phyloP scores from a whole-genome alignment of 2,113 vertebrate species.

The Pavo muticus region DNA sequence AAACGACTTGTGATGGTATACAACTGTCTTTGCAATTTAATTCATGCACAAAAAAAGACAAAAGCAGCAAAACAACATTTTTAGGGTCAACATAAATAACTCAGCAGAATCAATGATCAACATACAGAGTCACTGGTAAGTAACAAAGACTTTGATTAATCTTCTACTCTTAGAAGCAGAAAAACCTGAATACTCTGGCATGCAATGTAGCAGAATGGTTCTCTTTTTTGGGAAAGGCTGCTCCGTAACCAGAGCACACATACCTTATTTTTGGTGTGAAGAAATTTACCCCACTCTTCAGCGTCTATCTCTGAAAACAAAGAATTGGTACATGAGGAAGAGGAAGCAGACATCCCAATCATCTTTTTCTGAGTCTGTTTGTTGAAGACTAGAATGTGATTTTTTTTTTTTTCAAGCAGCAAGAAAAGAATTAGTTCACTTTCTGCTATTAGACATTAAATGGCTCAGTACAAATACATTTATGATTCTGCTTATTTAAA shows the following conservation, averaged over 20 bases:
- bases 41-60: background rate
- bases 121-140: background rate
- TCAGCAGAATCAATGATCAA: background rate
- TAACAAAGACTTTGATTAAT: background rate
- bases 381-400: background rate
- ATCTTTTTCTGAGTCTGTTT: background rate
- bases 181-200: background rate
- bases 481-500: background rate
- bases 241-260: background rate
- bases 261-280: constrained; percentile 99
- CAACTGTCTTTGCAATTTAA: background rate
- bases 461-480: background rate
- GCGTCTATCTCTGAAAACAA: constrained; percentile 89
- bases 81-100: background rate
- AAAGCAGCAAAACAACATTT: background rate
- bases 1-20: background rate
- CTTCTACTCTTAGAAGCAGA: background rate
- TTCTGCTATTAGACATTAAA: background rate
- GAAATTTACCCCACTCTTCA: constrained; percentile 98
- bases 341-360: background rate
- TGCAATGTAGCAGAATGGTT: background rate
- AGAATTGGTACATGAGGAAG: constrained; percentile 38
- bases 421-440: background rate
- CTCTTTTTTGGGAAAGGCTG: background rate
- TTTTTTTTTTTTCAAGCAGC: background rate